Evolutionary conservation across 2,113 vertebrate genomes (phyloP), one percentile per base, ranked within the genome.

Genomic region (Pimephales promelas): DNA sequence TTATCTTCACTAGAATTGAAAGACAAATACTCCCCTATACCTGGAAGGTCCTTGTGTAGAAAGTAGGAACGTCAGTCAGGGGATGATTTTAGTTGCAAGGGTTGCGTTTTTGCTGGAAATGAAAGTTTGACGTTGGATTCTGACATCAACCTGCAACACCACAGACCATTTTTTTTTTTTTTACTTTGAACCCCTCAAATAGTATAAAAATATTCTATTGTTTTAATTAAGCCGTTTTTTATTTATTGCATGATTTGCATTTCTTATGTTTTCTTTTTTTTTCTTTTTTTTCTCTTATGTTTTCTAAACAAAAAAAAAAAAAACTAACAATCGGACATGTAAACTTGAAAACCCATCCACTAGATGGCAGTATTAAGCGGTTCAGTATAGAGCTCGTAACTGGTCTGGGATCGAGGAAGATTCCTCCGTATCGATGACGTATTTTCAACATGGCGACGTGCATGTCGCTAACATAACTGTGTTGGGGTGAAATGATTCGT

Each of bases 361-460:
- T 59, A 68, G 86, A 36, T 34, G 83, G 18, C 83, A 40, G 49
- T 79, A 59, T 26, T 2, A 10, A 7, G 10, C 47, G 62, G 61
- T 20, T 52, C 31, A 77, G 43, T 13, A 10, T 62, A 20, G 9
- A 40, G 64, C 31, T 61, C 6, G 1, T 45, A 24, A 16, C 24
- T 11, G 1, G 0, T 76, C 36, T 11, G 20, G 22, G 1, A 22
- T 6, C 52, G 82, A 86, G 52, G 47, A 76, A 49, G 10, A 34
- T 5, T 6, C 6, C 24, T 76, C n/a, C 45, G 14, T 45, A 34
- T 34, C 45, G 72, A 76, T 28, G 40, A 40, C 40, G 59, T 57
- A 28, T 14, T 59, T 79, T 49, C 49, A 87, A 75, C 0, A 85
- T 87, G 86, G 86, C n/a, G 57, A 22, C 56, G 10, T 20, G 1